Evolutionary conservation across 2,888 invertebrate genomes (phyloP).

Genomic region (Drosophila algonquin): DNA sequence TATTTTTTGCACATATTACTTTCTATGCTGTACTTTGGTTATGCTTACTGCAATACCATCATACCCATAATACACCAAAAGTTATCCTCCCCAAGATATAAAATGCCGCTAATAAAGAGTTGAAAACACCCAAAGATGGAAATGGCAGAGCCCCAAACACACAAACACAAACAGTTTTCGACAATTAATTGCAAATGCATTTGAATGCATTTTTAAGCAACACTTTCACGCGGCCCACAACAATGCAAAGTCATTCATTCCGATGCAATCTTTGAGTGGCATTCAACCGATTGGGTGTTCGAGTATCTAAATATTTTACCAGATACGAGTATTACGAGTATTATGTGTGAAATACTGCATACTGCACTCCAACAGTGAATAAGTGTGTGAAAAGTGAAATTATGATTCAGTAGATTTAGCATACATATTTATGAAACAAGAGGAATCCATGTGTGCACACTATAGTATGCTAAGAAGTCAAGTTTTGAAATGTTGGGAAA

Average conservation of each 20-base stretch:
- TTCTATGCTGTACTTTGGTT: too few species aligned
- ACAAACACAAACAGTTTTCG: conserved; percentile 40
- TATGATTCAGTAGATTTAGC: conserved; percentile 18
- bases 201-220: conserved; percentile 70
- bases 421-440: not conserved
- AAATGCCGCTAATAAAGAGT: conserved; percentile 45
- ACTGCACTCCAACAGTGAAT: conserved; percentile 1
- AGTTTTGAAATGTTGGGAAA: conserved; percentile 12
- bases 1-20: too few species aligned
- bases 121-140: conserved; percentile 11
- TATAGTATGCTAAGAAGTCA: not conserved
- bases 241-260: conserved; percentile 42
- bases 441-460: not conserved
- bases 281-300: conserved; percentile 28
- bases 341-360: conserved; percentile 37
- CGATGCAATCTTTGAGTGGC: conserved; percentile 22
- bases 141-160: not conserved
- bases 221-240: conserved; percentile 58
- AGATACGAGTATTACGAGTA: not conserved
- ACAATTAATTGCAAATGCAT: conserved; percentile 58
- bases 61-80: not conserved
- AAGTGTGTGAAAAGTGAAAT: conserved; percentile 39
- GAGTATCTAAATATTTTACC: conserved; percentile 18
- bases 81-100: conserved; percentile 9
- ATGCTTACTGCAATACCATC: too few species aligned